phyloP scores from a whole-genome alignment of 1,140 invertebrate species.

The Drosophila trapezifrons region DNA sequence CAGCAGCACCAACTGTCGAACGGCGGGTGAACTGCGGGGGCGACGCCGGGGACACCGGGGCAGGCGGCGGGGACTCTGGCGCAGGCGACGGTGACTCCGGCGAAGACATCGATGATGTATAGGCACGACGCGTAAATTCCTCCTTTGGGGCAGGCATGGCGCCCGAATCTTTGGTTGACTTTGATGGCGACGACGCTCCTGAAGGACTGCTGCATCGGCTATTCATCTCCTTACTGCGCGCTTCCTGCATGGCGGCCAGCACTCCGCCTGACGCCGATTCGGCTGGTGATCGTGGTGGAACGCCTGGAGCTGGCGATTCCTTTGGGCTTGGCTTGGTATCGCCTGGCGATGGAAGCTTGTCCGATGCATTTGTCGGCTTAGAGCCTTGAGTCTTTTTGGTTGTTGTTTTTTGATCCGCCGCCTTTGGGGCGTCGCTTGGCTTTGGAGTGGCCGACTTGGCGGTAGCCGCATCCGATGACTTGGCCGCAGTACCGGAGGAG shows the following conservation, averaged over 20 bases:
- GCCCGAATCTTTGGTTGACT: background rate
- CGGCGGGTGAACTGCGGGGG: background rate
- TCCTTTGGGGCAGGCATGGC: background rate
- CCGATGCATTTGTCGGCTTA: background rate
- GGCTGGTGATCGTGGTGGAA: background rate
- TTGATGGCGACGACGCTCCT: background rate
- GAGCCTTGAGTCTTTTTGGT: background rate
- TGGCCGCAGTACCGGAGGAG: background rate
- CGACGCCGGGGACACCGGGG: too few species aligned
- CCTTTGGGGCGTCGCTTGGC: background rate
- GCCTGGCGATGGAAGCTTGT: background rate
- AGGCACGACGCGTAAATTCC: constrained; percentile 1
- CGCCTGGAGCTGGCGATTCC: background rate
- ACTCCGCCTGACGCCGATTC: background rate
- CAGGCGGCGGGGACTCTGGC: too few species aligned
- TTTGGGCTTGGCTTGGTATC: background rate
- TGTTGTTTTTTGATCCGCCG: too few species aligned
- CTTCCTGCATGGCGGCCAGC: constrained; percentile 8
- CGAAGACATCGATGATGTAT: background rate
- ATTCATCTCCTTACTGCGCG: background rate
- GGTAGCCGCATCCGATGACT: too few species aligned
- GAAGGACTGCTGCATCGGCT: too few species aligned
- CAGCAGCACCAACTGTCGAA: background rate
- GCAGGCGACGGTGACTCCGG: too few species aligned
- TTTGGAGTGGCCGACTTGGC: background rate